These are phyloP conservation scores for Ditylenchus weischeri DNA, from an alignment of 2,888 invertebrate genomes.

Conservation along the genomic window DNA sequence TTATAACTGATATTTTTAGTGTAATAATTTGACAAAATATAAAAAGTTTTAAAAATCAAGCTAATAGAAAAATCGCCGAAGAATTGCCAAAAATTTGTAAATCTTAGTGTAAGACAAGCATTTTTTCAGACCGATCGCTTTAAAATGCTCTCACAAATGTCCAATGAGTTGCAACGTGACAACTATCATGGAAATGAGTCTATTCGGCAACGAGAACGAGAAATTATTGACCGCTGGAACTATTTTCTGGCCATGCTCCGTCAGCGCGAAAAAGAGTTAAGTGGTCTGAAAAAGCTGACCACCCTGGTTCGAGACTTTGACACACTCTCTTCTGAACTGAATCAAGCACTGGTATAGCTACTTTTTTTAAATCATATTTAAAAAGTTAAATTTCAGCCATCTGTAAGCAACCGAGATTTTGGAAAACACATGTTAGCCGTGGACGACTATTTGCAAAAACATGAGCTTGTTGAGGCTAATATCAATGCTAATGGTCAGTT, in stretches of 20 bases:
- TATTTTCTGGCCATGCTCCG: slow-evolving; percentile 78
- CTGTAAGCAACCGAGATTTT: slow-evolving; percentile 67
- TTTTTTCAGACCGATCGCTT: slow-evolving; percentile 77
- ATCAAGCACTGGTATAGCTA: slow-evolving; percentile 72
- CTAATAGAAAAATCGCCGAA: too few species aligned
- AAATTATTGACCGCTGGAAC: slow-evolving; percentile 69
- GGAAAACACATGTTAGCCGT: slow-evolving; percentile 90
- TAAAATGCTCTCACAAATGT: slow-evolving; percentile 87
- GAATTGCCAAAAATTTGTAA: too few species aligned
- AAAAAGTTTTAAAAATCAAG: too few species aligned
- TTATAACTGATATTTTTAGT: too few species aligned
- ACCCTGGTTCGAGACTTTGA: slow-evolving; percentile 84
- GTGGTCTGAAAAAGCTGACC: slow-evolving; percentile 77
- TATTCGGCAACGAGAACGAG: slow-evolving; percentile 65
- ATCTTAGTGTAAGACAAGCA: background rate
- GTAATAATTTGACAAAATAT: too few species aligned
- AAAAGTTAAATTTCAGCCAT: slow-evolving; percentile 17
- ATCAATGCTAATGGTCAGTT: slow-evolving; percentile 47
- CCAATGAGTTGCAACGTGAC: slow-evolving; percentile 82
- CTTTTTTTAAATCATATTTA: too few species aligned
- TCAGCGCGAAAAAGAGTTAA: slow-evolving; percentile 66
- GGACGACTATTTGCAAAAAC: slow-evolving; percentile 88
- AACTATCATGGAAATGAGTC: slow-evolving; percentile 84
- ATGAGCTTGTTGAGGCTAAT: slow-evolving; percentile 81
- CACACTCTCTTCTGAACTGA: slow-evolving; percentile 77